phyloP scores from a whole-genome alignment of 2,113 vertebrate species.

The Chaetops frenatus region DNA sequence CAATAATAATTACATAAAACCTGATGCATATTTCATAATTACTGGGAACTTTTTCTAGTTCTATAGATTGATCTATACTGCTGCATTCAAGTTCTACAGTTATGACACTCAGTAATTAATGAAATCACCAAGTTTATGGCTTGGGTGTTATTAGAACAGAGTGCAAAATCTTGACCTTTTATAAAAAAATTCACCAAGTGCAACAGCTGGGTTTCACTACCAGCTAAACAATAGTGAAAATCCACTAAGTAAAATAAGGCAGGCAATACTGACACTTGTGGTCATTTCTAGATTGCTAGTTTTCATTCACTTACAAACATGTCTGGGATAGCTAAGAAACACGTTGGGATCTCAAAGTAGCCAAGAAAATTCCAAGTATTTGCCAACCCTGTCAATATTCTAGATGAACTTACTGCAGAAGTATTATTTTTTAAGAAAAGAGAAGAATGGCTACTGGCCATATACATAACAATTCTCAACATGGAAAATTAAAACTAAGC shows the following conservation, averaged over 20 bases:
- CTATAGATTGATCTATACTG: neutral
- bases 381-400: neutral
- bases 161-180: neutral
- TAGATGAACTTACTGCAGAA: neutral
- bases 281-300: slow-evolving; percentile 55
- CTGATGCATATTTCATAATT: neutral
- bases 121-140: neutral
- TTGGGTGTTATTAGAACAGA: neutral
- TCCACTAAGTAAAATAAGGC: slow-evolving; percentile 9
- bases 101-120: neutral
- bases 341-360: neutral
- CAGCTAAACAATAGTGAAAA: neutral
- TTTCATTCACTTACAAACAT: neutral
- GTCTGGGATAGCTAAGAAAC: neutral
- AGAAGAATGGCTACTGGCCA: neutral
- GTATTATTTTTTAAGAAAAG: neutral
- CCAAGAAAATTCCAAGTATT: neutral
- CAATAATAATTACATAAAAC: neutral
- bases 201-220: neutral
- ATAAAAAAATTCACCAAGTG: neutral
- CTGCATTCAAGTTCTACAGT: neutral
- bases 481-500: neutral
- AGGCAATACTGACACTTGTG: slow-evolving; percentile 69
- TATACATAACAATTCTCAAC: neutral
- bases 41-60: neutral